Conservation (phyloP, 2,113 vertebrate genomes). For the Hydropotes inermis region DNA sequence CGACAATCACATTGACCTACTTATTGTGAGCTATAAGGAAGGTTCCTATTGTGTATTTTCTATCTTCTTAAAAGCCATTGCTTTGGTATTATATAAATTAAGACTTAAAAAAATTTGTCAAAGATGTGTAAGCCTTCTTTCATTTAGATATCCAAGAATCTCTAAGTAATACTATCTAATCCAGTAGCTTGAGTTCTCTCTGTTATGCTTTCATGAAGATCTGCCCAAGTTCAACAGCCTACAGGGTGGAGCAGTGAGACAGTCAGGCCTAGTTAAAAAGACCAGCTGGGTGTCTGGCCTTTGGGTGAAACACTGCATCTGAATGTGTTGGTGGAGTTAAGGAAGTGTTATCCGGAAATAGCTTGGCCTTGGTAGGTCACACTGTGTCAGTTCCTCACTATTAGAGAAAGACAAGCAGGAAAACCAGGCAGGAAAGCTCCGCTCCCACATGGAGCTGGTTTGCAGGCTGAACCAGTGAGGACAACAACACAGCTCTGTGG, state of each 20-base stretch:
- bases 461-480: neutral
- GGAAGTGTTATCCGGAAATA: neutral
- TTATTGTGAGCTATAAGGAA: neutral
- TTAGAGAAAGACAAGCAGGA: neutral
- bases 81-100: neutral
- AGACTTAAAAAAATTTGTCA: neutral
- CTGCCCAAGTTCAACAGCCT: neutral
- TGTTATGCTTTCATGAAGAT: neutral
- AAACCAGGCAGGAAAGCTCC: neutral
- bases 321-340: neutral
- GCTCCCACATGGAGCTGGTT: neutral
- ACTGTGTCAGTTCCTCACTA: neutral
- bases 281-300: neutral
- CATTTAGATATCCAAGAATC: slow-evolving; percentile 5
- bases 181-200: neutral
- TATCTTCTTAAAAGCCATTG: neutral
- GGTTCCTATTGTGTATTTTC: neutral
- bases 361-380: neutral
- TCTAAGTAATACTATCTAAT: neutral
- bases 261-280: neutral
- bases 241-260: slow-evolving; percentile 10
- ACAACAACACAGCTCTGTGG: neutral
- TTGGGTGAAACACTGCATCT: neutral
- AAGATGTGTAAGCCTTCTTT: neutral
- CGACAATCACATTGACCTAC: neutral